phyloP scores from a whole-genome alignment of 2,888 invertebrate genomes.

The Choristoneura rosaceana region DNA sequence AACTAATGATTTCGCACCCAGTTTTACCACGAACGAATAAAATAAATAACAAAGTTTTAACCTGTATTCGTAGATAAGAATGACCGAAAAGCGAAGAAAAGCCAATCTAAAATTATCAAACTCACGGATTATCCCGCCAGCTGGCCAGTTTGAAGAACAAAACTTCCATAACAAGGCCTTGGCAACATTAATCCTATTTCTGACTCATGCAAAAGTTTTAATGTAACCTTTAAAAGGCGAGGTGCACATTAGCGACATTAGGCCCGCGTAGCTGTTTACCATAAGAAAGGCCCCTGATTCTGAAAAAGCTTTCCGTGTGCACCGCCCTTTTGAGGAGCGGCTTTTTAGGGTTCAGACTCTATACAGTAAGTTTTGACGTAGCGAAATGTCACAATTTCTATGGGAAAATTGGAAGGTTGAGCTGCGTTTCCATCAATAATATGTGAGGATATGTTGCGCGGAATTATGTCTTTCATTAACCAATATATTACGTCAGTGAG shows the following conservation, averaged over 20 bases:
- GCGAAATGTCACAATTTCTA: no score
- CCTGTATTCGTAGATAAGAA: not conserved
- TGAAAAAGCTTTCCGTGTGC: constrained; percentile 3
- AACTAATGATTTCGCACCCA: no score
- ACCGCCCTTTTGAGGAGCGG: not conserved
- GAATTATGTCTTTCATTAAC: no score
- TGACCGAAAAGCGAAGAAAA: not conserved
- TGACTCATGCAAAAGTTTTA: constrained; percentile 6
- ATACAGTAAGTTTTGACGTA: not conserved
- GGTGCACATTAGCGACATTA: constrained; percentile 24
- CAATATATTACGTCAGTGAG: no score
- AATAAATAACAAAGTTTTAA: no score
- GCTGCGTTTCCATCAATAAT: no score
- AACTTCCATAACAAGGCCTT: not conserved
- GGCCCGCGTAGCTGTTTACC: constrained; percentile 16
- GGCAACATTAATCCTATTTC: constrained; percentile 1
- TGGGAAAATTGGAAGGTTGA: no score
- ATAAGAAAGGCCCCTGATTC: constrained; percentile 20
- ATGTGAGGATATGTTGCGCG: no score
- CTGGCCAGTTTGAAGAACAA: not conserved
- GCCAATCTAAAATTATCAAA: not conserved
- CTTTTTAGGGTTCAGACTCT: not conserved
- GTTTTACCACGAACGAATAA: no score
- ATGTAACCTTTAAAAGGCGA: constrained; percentile 14
- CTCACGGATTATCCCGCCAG: not conserved